Evolutionary conservation across 2,113 vertebrate genomes (phyloP).

Genomic region (Sander lucioperca): DNA sequence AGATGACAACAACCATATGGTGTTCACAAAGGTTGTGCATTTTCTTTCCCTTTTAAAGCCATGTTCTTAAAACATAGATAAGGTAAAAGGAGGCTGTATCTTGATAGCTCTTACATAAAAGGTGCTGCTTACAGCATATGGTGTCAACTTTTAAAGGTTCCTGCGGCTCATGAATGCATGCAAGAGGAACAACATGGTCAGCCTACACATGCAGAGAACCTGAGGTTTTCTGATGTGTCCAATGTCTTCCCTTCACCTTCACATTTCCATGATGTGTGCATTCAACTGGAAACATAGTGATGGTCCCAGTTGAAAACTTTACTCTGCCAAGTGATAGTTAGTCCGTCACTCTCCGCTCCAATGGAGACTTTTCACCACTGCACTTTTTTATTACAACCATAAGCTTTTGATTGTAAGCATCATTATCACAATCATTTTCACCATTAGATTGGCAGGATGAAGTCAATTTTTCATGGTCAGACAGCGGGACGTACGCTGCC

Average conservation of each 20-base stretch:
- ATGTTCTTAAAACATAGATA: no score
- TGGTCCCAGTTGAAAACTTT: slow-evolving; percentile 41
- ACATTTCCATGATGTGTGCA: slow-evolving; percentile 27
- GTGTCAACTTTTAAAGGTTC: neutral
- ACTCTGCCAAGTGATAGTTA: slow-evolving; percentile 24
- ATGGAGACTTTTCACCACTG: neutral
- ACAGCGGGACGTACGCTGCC: slow-evolving; percentile 9
- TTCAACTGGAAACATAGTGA: slow-evolving; percentile 27
- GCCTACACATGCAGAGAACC: slow-evolving; percentile 5
- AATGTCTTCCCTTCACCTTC: slow-evolving; percentile 33
- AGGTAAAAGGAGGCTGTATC: no score
- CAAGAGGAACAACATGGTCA: slow-evolving; percentile 28
- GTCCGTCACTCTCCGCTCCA: neutral
- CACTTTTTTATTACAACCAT: no score
- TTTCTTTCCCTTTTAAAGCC: no score
- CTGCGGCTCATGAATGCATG: slow-evolving; percentile 21
- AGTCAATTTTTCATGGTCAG: neutral
- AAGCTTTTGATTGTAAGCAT: no score
- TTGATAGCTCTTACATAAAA: no score
- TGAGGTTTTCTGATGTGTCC: neutral
- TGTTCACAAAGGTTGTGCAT: neutral
- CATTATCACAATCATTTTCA: neutral
- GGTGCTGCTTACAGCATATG: neutral
- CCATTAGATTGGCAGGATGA: neutral
- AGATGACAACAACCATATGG: neutral